A percentile compares a stretch with the other conserved stretches of the same genome.
These are phyloP conservation scores for Pseudolycoriella hygida DNA, from an alignment of 2,888 invertebrate genomes.

Conservation along the genomic window DNA sequence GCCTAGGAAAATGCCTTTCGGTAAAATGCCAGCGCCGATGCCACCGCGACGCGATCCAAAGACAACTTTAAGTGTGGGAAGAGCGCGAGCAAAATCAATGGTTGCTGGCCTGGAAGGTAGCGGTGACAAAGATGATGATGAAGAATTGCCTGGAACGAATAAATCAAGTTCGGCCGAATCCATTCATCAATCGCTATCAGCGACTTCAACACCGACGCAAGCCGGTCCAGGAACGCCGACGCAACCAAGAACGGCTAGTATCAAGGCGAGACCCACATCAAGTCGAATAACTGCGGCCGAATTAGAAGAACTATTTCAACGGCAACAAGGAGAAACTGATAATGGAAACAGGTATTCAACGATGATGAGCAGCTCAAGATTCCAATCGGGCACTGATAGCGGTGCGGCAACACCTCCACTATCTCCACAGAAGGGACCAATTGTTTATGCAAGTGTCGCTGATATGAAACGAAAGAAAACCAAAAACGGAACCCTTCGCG, in stretches of 20 bases:
- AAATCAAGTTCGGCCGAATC: slow-evolving; percentile 73
- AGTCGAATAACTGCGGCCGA: slow-evolving; percentile 80
- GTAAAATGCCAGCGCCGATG: slow-evolving; percentile 64
- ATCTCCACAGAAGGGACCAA: slow-evolving; percentile 45
- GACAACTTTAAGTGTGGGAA: slow-evolving; percentile 83
- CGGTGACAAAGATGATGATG: slow-evolving; percentile 52
- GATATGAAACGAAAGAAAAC: slow-evolving; percentile 75
- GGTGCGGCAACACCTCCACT: slow-evolving; percentile 43
- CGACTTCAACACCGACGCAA: slow-evolving; percentile 30
- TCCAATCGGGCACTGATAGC: slow-evolving; percentile 41
- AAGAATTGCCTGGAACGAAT: slow-evolving; percentile 45
- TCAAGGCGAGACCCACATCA: slow-evolving; percentile 73
- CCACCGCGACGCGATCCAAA: slow-evolving; percentile 89
- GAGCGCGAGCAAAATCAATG: slow-evolving; percentile 83
- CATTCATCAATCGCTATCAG: slow-evolving; percentile 34
- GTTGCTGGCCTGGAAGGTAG: slow-evolving; percentile 65
- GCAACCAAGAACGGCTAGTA: slow-evolving; percentile 76
- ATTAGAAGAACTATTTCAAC: slow-evolving; percentile 80
- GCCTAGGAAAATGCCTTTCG: slow-evolving; percentile 57
- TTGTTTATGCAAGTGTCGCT: slow-evolving; percentile 82
- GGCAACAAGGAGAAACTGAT: slow-evolving; percentile 52
- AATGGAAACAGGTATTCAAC: slow-evolving; percentile 31
- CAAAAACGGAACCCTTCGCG: slow-evolving; percentile 26
- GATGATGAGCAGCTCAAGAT: slow-evolving; percentile 60
- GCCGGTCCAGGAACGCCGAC: slow-evolving; percentile 40